Base-by-base conservation (phyloP, 1,140 invertebrate species). In the Drosophila insularis region DNA sequence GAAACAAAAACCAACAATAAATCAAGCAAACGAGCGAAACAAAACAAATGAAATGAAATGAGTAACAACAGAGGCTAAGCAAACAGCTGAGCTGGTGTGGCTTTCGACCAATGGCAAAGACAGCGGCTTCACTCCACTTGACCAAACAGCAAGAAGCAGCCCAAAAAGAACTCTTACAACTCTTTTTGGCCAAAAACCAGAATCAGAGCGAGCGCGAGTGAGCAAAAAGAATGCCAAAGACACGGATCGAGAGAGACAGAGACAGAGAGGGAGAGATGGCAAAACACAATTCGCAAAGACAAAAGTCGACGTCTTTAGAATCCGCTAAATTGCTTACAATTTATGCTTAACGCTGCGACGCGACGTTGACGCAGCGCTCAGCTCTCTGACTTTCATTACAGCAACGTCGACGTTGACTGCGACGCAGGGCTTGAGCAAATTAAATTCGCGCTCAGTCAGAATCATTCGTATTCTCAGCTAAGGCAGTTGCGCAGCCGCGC, bases 1-100 rank as follows among this genome's bases (percentile, higher is more conserved):
- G 32, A 53, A 50, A 74, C 64, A 77, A 79, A 68, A 82, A 89
- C 76, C 76, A 84, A 80, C 74, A 89, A 89, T 89, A 89, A 89
- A 84, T 89, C 84, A 89, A 78, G 55, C 75, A 84, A 84, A 43
- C 37, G 62, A 67, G 62, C 74, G 75, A 89, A 89, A 87, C 82
- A 89, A 87, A 87, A 85, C 62, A 40, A 68, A 67, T 35, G 62
- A 72, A 70, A 35, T 61, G 64, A 71, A 40, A 50, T 72, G 61
- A 79, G 71, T 58, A 75, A 69, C 67, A 79, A 62, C 19, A 21
- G 46, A 46, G 14, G 10, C 19, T 62, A 68, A 78, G 70, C 58
- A 68, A 85, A 79, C 82, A 87, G 82, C 82, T 86, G 84, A 70
- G 64, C 14, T n/a, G 10, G 35, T 13, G 35, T 13, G 35, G 35